Evolutionary conservation across 2,888 invertebrate species (phyloP), one percentile per base, ranked within the genome.

Genomic region (Panorpa germanica): DNA sequence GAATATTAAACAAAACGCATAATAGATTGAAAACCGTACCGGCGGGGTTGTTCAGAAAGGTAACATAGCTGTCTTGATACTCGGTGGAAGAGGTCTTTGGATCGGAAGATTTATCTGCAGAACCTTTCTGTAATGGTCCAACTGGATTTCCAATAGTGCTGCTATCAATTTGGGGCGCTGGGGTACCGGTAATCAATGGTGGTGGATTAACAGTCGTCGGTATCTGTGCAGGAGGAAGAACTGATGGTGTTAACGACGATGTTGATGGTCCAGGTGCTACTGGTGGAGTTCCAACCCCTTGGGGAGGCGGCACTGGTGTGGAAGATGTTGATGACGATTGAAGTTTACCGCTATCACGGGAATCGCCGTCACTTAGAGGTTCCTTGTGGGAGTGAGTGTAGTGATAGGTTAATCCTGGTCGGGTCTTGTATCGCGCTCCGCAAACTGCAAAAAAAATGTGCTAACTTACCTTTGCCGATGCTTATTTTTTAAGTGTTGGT

Each of bases 391-490:
- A 81, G 64, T 88, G 88, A 49, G 78, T 76, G 68, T 81, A 83
- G 70, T 93, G 91, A 67, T 91, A 91, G 45, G 83, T 86, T 51
- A 93, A 70, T 42, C 91, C 91, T 42, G 91, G 88, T 43, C 90
- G 72, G 40, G 90, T 90, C 70, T 93, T 91, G 75, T 93, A 91
- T 50, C 88, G 76, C 48, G 86, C 86, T 54, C 85, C 82, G 69
- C 91, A 93, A 53, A 83, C 85, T 85, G 72, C 56, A 68, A 59
- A 52, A 54, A 49, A 38, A 35, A 37, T 34, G n/a, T n/a, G n/a
- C n/a, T n/a, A n/a, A n/a, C n/a, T n/a, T n/a, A n/a, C n/a, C n/a
- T n/a, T n/a, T n/a, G n/a, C n/a, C n/a, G n/a, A n/a, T n/a, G n/a
- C n/a, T n/a, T n/a, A n/a, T n/a, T n/a, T n/a, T n/a, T n/a, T n/a